phyloP scores from a whole-genome alignment of 2,113 vertebrate species.

The pig (Sus scrofa) region T2T-Sscrofa CM000824.6:34680501-34681000 shows the following conservation, averaged over 20 bases:
- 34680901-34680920: not conserved
- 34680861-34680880: not conserved
- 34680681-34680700: not conserved
- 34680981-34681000: not conserved
- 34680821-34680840: not conserved
- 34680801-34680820: not conserved
- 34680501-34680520: not conserved
- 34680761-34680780: not conserved
- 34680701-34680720: too few relatives aligned
- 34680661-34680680: not conserved
- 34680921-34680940: not conserved
- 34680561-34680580: not conserved
- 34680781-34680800: not conserved
- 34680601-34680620: not conserved
- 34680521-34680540: not conserved
- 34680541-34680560: not conserved
- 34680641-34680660: not conserved
- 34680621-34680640: not conserved
- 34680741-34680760: not conserved
- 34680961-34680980: not conserved
- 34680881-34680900: not conserved
- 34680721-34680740: not conserved
- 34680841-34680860: not conserved
- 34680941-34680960: not conserved
- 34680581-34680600: not conserved